Conservation (phyloP, 2,888 invertebrate genomes). For the Leptarthrus brevirostris region DNA sequence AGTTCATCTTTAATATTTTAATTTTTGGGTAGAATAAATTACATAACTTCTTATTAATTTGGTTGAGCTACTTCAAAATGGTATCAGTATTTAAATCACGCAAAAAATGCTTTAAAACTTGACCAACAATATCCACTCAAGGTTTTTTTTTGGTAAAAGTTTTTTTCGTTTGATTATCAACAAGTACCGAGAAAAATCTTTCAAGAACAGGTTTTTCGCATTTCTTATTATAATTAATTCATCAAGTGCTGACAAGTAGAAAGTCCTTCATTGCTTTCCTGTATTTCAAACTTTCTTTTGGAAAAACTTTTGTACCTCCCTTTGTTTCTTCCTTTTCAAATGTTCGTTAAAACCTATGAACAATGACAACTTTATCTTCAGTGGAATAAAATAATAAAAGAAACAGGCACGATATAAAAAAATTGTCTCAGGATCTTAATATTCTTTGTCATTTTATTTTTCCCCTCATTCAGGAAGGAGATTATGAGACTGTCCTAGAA, state of each 20-base stretch:
- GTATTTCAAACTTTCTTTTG: too few species aligned
- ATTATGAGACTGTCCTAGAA: conserved; percentile 1
- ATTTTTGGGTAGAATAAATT: too few species aligned
- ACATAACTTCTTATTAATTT: too few species aligned
- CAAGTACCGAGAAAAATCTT: too few species aligned
- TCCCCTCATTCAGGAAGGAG: conserved; percentile 8
- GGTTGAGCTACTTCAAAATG: too few species aligned
- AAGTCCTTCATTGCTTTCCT: neutral
- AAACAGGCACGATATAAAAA: conserved; percentile 5
- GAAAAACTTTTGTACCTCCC: too few species aligned
- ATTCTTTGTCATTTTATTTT: conserved; percentile 34
- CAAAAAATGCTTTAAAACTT: too few species aligned
- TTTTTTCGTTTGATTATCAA: neutral
- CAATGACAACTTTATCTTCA: conserved; percentile 22
- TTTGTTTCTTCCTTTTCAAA: neutral
- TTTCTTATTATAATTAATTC: conserved; percentile 35
- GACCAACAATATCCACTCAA: too few species aligned
- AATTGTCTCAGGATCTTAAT: neutral
- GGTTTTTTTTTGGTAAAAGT: too few species aligned
- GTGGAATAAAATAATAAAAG: conserved; percentile 32
- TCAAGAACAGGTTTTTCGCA: neutral
- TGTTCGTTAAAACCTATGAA: conserved; percentile 23
- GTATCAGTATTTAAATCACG: too few species aligned
- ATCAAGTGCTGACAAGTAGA: conserved; percentile 19
- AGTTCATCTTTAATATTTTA: too few species aligned